These are phyloP conservation scores for Drosophila meridiana DNA, from an alignment of 2,888 invertebrate species.

Conservation along the genomic window DNA sequence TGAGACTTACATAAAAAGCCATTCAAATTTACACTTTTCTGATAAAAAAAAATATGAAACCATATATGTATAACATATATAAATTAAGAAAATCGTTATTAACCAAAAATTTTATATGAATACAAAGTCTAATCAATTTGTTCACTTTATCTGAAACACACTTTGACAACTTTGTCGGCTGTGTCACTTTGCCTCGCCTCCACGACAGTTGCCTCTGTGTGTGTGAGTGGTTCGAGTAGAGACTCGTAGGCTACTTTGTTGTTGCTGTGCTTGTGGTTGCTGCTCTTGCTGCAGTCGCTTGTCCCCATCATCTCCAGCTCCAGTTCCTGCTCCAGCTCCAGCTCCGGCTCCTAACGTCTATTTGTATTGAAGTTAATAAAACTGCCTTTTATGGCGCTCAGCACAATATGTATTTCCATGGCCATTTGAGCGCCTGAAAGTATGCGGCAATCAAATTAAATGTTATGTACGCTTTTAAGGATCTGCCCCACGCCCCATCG, in stretches of 20 bases:
- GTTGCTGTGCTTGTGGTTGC: slow-evolving; percentile 44
- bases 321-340: neutral
- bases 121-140: no score
- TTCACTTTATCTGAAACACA: neutral
- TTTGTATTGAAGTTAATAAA: slow-evolving; percentile 76
- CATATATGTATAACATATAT: no score
- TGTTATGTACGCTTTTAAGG: slow-evolving; percentile 74
- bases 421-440: slow-evolving; percentile 69
- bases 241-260: slow-evolving; percentile 72
- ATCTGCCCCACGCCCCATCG: slow-evolving; percentile 20
- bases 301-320: neutral
- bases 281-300: slow-evolving; percentile 35
- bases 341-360: slow-evolving; percentile 19
- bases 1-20: no score
- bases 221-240: slow-evolving; percentile 43
- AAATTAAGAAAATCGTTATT: no score
- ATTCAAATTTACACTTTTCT: no score
- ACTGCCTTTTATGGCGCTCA: slow-evolving; percentile 74
- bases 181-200: neutral
- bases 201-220: slow-evolving; percentile 43
- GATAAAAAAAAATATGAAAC: no score
- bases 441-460: slow-evolving; percentile 80
- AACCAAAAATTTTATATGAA: no score
- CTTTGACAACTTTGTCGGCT: slow-evolving; percentile 43
- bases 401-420: slow-evolving; percentile 78